Base-by-base conservation (phyloP, 2,797 vertebrate genomes). In the Glossophaga mutica region DNA sequence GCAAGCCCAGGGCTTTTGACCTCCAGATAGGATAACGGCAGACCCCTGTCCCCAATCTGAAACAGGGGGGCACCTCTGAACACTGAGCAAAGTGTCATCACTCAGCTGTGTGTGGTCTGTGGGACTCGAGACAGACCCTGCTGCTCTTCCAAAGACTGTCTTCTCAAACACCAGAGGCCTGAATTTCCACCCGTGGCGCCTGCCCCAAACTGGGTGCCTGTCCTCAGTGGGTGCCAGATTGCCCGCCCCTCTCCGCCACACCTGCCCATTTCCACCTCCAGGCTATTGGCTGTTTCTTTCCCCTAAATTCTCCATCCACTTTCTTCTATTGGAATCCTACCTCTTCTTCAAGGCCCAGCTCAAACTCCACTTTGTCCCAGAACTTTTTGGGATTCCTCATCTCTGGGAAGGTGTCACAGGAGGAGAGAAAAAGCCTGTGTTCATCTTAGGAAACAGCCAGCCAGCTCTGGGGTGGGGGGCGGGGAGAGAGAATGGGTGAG, bases 191-290 rank as follows among this genome's bases (percentile, higher is more conserved):
- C 42, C 1, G 0, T 0, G 18, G 3, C 6, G 8, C 24, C 24
- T 57, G 42, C 9, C 68, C 34, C 39, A 21, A 26, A 11, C 39
- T 8, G 14, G 9, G 9, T 26, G 12, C 71, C 34, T 74, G 76
- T 44, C 22, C 59, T n/a, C 48, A 1, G 24, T 0, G 19, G 52
- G 78, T 22, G 34, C 11, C 10, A 2, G 9, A 3, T 46, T 0
- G 0, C 22, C 50, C 3, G 0, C 57, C n/a, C 7, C 15, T 1
- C 26, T 44, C n/a, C 11, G 0, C 46, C 76, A 26, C 5, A 2
- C 78, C 52, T 42, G 19, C 11, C 6, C 57, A 2, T 26, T 22
- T 24, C 83, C n/a, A 44, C 34, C 48, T 39, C 18, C 19, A 24
- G 55, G 70, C 65, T 83, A 62, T 39, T 24, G 24, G 34, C 5